These are phyloP conservation scores for Microchirus variegatus DNA, from an alignment of 2,797 vertebrate genomes.

Conservation along the genomic window DNA sequence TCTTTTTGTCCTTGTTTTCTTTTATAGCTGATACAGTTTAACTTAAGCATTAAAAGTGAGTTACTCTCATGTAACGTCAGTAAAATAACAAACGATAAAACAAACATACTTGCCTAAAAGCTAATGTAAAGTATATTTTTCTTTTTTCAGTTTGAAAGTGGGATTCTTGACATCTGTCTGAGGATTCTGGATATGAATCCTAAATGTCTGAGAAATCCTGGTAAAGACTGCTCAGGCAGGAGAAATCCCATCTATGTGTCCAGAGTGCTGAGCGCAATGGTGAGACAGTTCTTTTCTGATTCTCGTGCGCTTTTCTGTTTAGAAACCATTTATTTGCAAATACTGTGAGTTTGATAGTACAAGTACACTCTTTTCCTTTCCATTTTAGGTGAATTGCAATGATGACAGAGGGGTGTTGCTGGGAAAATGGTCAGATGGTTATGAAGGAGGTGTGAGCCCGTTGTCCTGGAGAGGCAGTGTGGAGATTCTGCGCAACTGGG, in stretches of 20 bases:
- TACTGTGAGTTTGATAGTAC: not conserved
- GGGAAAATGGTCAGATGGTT: slow-evolving; percentile 86
- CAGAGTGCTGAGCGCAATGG: slow-evolving; percentile 94
- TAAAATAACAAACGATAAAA: too few relatives aligned
- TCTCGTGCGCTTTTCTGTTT: not conserved
- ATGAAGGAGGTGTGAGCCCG: slow-evolving; percentile 87
- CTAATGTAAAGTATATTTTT: not conserved
- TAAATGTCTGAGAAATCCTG: slow-evolving; percentile 83
- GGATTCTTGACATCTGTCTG: slow-evolving; percentile 88
- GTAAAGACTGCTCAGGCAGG: slow-evolving; percentile 88
- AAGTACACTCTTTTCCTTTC: slow-evolving; percentile 4
- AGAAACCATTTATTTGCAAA: not conserved
- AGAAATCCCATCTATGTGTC: slow-evolving; percentile 89
- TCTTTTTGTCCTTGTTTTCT: too few relatives aligned
- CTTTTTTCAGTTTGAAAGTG: slow-evolving; percentile 87
- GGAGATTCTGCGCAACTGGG: slow-evolving; percentile 90
- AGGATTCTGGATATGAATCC: slow-evolving; percentile 89
- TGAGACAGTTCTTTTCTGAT: slow-evolving; percentile 60
- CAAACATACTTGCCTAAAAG: too few relatives aligned
- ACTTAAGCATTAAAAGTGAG: too few relatives aligned
- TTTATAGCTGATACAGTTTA: too few relatives aligned
- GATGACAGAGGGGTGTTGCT: slow-evolving; percentile 89
- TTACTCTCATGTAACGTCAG: too few relatives aligned
- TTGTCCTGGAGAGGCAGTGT: slow-evolving; percentile 92
- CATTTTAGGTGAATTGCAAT: slow-evolving; percentile 91